phyloP scores from a whole-genome alignment of 2,888 invertebrate genomes.

The Phortica magna region DNA sequence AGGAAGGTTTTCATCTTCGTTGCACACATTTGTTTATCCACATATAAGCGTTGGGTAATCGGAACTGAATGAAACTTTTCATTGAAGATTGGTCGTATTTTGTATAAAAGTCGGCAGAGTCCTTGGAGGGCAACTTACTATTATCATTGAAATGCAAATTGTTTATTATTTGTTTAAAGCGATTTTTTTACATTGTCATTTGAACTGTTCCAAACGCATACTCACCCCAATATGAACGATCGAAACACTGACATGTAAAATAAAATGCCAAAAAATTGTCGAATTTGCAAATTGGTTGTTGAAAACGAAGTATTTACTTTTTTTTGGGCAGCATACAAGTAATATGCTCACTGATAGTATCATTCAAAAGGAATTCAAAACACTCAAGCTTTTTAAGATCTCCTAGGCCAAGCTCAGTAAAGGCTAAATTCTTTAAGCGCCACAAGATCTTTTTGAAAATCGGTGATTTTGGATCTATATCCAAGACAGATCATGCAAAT shows the following conservation, averaged over 20 bases:
- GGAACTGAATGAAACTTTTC: slow-evolving; percentile 40
- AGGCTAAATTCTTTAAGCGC: no score
- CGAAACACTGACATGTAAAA: slow-evolving; percentile 40
- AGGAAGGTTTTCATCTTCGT: slow-evolving; percentile 44
- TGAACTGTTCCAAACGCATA: slow-evolving; percentile 46
- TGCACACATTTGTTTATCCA: slow-evolving; percentile 55
- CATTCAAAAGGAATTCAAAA: slow-evolving; percentile 40
- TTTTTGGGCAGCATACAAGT: slow-evolving; percentile 45
- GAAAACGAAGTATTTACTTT: slow-evolving; percentile 44
- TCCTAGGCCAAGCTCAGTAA: no score
- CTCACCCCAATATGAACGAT: slow-evolving; percentile 47
- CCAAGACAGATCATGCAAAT: no score
- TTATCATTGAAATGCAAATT: slow-evolving; percentile 54
- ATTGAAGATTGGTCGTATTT: slow-evolving; percentile 45
- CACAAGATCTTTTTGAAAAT: no score
- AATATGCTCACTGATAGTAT: slow-evolving; percentile 43
- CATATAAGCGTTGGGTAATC: slow-evolving; percentile 41
- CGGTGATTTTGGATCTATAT: no score
- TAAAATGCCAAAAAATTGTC: slow-evolving; percentile 46
- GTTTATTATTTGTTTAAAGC: slow-evolving; percentile 44
- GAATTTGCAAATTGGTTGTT: slow-evolving; percentile 41
- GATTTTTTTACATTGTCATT: slow-evolving; percentile 46
- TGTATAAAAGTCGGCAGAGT: slow-evolving; percentile 44
- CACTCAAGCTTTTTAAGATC: no score
- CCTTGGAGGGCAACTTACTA: slow-evolving; percentile 45